phyloP scores from a whole-genome alignment of 2,113 vertebrate species.

The Neolamprologus fasciatus region DNA sequence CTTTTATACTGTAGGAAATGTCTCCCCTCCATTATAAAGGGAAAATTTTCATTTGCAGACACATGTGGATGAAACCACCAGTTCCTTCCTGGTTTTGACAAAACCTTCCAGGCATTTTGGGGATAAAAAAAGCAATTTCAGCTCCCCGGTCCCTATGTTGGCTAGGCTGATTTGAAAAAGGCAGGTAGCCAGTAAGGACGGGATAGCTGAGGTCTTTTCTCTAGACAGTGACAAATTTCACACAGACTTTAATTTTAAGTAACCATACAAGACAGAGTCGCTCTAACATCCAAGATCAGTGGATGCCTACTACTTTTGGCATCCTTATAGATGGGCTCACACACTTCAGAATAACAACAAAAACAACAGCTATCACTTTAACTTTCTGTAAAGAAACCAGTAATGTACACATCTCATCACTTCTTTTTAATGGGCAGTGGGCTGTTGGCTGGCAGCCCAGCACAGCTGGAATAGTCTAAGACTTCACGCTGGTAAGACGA shows the following conservation, averaged over 20 bases:
- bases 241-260: constrained; percentile 33
- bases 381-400: not conserved
- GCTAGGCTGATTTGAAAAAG: constrained; percentile 20
- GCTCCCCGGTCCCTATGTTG: not conserved
- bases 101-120: constrained; percentile 49
- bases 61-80: constrained; percentile 9
- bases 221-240: constrained; percentile 51
- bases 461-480: not conserved
- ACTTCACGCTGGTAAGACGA: not conserved
- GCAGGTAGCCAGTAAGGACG: not conserved
- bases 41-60: constrained; percentile 19
- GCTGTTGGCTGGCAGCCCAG: not conserved
- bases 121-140: constrained; percentile 61
- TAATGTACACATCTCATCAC: not conserved
- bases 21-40: not conserved
- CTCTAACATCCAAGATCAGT: not conserved
- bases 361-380: constrained; percentile 14
- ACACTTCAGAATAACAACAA: not conserved
- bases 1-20: not conserved
- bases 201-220: constrained; percentile 19
- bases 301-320: not conserved
- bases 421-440: constrained; percentile 9
- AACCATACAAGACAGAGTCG: not conserved
- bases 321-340: not conserved
- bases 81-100: constrained; percentile 17